Evolutionary conservation across 2,797 vertebrate genomes (phyloP).

Genomic region (Geotrypetes seraphini): DNA sequence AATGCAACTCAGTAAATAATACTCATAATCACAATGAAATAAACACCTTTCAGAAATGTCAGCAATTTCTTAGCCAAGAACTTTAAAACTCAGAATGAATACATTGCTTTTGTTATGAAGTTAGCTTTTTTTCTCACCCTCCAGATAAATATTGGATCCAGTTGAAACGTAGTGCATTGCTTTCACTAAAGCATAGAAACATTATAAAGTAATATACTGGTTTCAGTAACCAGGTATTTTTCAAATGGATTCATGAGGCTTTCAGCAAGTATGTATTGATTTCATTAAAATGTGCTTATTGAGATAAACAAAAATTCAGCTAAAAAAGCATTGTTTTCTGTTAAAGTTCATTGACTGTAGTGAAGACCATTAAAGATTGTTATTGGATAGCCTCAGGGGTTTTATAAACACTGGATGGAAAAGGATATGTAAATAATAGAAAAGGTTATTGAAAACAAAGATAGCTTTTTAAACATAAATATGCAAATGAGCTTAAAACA

Average conservation of each 20-base stretch:
- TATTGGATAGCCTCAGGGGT: slow-evolving; percentile 39
- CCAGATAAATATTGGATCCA: slow-evolving; percentile 50
- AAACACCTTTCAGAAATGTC: no score
- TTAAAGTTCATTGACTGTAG: slow-evolving; percentile 58
- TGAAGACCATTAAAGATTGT: slow-evolving; percentile 37
- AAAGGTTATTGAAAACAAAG: slow-evolving; percentile 43
- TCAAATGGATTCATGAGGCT: slow-evolving; percentile 51
- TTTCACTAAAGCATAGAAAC: slow-evolving; percentile 51
- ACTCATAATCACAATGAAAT: no score
- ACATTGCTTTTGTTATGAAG: slow-evolving; percentile 37
- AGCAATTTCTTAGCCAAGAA: no score
- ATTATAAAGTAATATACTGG: slow-evolving; percentile 49
- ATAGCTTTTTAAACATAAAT: slow-evolving; percentile 26
- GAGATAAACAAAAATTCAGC: slow-evolving; percentile 63
- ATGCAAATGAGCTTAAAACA: slow-evolving; percentile 32
- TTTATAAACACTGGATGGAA: slow-evolving; percentile 35
- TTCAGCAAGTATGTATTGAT: slow-evolving; percentile 62
- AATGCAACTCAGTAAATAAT: no score
- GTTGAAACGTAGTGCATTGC: slow-evolving; percentile 44
- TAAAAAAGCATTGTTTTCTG: slow-evolving; percentile 60
- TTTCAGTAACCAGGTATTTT: slow-evolving; percentile 50
- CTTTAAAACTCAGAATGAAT: slow-evolving; percentile 41
- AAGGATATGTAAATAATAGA: slow-evolving; percentile 33
- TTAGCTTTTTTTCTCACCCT: slow-evolving; percentile 33
- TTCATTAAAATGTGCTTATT: slow-evolving; percentile 62